phyloP scores from a whole-genome alignment of 2,888 invertebrate species.

The Thyatira batis region DNA sequence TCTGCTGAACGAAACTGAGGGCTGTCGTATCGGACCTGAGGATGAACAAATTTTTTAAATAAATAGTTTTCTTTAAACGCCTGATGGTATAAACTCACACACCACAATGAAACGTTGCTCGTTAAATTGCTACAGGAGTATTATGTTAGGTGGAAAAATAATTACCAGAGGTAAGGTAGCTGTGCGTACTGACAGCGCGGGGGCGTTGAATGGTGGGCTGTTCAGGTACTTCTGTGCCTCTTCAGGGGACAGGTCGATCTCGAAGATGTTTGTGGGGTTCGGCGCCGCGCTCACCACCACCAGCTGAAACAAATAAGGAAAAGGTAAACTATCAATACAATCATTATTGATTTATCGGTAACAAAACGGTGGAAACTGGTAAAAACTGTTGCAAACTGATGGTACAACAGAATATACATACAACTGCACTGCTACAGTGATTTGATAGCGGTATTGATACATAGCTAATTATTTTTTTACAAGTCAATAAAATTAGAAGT shows the following conservation, averaged over 20 bases:
- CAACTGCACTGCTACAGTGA: too few relatives aligned
- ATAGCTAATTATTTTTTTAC: too few relatives aligned
- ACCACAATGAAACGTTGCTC: too few relatives aligned
- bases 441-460: too few relatives aligned
- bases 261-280: constrained; percentile 51
- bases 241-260: constrained; percentile 70
- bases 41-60: neutral
- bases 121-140: too few relatives aligned
- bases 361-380: too few relatives aligned
- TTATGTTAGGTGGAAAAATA: neutral
- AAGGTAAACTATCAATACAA: neutral
- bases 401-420: too few relatives aligned
- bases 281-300: constrained; percentile 55
- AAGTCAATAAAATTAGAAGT: too few relatives aligned
- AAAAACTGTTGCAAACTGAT: too few relatives aligned
- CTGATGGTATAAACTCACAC: too few relatives aligned
- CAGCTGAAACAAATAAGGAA: constrained; percentile 45
- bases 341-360: too few relatives aligned
- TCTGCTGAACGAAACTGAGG: constrained; percentile 71
- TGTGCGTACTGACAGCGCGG: constrained; percentile 60
- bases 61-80: too few relatives aligned
- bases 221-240: constrained; percentile 70
- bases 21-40: constrained; percentile 66
- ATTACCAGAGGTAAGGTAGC: constrained; percentile 63
- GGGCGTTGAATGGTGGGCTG: constrained; percentile 64